Conservation (phyloP, 2,113 vertebrate species). For the Camelus dromedarius region DNA sequence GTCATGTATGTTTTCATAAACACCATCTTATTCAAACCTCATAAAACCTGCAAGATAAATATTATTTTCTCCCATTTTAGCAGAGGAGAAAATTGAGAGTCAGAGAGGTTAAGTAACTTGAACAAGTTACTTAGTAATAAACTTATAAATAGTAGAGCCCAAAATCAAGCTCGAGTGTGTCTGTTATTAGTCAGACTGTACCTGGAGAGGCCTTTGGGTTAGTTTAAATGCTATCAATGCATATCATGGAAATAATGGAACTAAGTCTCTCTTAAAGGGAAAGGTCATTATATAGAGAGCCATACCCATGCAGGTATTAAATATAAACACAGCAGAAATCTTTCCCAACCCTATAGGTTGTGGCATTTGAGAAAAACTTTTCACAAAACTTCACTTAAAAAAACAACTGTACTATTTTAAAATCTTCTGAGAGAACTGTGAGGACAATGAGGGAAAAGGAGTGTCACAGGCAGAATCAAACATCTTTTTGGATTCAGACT, state of each 20-base stretch:
- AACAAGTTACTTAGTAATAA: background rate
- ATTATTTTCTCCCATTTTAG: conserved; percentile 36
- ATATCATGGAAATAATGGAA: background rate
- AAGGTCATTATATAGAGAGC: background rate
- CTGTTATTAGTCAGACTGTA: conserved; percentile 29
- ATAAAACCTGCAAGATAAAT: background rate
- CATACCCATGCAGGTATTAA: background rate
- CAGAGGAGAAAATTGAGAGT: conserved; percentile 15
- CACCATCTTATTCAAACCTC: background rate
- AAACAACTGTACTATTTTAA: background rate
- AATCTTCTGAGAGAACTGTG: background rate
- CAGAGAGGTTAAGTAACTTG: background rate
- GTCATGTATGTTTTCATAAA: conserved; percentile 10
- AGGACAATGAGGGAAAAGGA: background rate
- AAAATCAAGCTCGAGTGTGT: background rate
- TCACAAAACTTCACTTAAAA: background rate
- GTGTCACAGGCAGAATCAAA: background rate
- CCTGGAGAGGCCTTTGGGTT: background rate
- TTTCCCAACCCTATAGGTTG: background rate
- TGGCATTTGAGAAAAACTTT: conserved; percentile 6
- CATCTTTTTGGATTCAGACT: conserved; percentile 42
- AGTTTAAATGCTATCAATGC: background rate
- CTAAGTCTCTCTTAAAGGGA: background rate
- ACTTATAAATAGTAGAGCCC: conserved; percentile 27
- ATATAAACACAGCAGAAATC: background rate